These are phyloP conservation scores for Zygothrica quintamaculata DNA, from an alignment of 2,888 invertebrate species.

Conservation along the genomic window DNA sequence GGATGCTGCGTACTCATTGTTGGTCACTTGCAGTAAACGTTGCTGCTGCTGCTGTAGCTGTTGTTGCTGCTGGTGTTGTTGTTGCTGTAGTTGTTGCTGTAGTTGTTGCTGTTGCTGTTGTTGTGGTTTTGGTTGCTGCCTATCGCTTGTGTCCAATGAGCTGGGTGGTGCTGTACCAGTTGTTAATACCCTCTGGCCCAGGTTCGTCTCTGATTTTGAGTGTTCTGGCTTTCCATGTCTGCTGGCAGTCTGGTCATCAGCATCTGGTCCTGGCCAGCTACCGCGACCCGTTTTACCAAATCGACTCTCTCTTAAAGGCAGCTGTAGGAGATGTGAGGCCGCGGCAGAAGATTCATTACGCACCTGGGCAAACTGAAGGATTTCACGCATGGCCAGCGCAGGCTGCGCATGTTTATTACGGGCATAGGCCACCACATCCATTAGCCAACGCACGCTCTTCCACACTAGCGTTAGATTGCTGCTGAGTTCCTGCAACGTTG, in stretches of 20 bases:
- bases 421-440: conserved; percentile 97
- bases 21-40: conserved; percentile 65
- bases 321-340: conserved; percentile 79
- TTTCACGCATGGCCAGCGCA: conserved; percentile 83
- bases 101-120: conserved; percentile 35
- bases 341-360: conserved; percentile 55
- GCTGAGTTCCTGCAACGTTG: conserved; percentile 93
- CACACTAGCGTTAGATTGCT: conserved; percentile 94
- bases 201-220: conserved; percentile 92
- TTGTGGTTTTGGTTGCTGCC: conserved; percentile 22
- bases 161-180: conserved; percentile 35
- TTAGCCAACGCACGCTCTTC: conserved; percentile 97
- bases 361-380: conserved; percentile 80
- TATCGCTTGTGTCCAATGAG: conserved; percentile 18
- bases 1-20: conserved; percentile 44
- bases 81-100: conserved; percentile 22
- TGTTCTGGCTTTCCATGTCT: conserved; percentile 86
- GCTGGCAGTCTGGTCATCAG: conserved; percentile 52
- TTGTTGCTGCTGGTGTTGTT: conserved; percentile 16
- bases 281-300: conserved; percentile 90
- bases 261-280: conserved; percentile 92
- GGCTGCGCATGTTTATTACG: conserved; percentile 89
- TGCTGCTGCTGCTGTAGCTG: conserved; percentile 44
- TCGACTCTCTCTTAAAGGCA: conserved; percentile 88
- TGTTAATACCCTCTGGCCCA: conserved; percentile 77